Conservation (phyloP, 2,113 vertebrate species). For the Hemiprocne comata region DNA sequence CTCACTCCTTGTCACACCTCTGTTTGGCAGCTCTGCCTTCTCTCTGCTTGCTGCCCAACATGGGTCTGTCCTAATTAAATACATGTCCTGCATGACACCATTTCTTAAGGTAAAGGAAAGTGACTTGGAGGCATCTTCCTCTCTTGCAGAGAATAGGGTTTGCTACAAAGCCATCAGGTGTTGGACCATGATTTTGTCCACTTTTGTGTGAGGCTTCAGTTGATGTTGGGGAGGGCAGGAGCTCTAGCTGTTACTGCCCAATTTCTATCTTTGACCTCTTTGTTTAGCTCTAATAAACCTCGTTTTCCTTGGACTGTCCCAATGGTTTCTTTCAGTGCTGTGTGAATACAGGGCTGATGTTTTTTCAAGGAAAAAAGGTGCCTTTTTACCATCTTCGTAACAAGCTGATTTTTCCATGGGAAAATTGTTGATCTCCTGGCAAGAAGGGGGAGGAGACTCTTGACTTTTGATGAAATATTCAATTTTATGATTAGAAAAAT, state of each 20-base stretch:
- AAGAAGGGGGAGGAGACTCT: neutral
- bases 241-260: neutral
- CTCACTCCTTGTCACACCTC: neutral
- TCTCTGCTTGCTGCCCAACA: neutral
- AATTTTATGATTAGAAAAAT: neutral
- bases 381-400: neutral
- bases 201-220: neutral
- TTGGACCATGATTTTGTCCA: neutral
- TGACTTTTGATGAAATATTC: neutral
- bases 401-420: neutral
- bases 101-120: neutral
- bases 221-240: neutral
- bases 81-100: rapidly evolving
- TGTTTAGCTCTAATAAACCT: neutral
- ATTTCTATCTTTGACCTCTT: neutral
- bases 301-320: neutral
- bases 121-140: neutral
- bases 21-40: neutral
- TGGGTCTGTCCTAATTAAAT: neutral
- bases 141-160: neutral
- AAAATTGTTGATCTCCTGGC: neutral
- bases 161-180: neutral
- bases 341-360: neutral
- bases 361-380: no score
- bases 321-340: neutral